Evolutionary conservation across 2,113 vertebrate species (phyloP).

Genomic region (Psettodes erumei): DNA sequence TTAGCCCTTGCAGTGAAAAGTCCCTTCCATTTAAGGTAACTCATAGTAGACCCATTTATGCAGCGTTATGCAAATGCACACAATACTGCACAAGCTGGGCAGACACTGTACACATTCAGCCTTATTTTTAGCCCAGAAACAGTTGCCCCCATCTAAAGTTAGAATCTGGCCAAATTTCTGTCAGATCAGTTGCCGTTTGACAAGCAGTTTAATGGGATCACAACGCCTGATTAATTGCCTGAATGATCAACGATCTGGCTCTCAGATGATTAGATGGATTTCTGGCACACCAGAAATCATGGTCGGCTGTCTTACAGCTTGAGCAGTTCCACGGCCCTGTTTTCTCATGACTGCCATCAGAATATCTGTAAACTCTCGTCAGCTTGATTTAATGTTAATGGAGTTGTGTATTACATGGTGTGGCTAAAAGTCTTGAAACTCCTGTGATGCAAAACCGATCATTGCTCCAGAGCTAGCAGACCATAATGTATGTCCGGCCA

Average conservation of each 20-base stretch:
- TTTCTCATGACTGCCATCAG: not conserved
- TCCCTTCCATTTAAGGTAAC: constrained; percentile 92
- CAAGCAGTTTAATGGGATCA: not conserved
- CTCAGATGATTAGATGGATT: not conserved
- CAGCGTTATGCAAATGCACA: not conserved
- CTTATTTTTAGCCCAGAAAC: not conserved
- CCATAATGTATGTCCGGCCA: not conserved
- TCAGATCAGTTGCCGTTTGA: not conserved
- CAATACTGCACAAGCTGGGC: not conserved
- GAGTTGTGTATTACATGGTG: not conserved
- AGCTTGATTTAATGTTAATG: not conserved
- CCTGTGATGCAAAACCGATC: not conserved
- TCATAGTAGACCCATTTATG: not conserved
- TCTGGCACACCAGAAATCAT: not conserved
- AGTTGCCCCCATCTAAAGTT: not conserved
- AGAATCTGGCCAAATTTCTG: not conserved
- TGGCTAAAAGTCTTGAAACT: not conserved
- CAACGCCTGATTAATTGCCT: not conserved
- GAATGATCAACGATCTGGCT: not conserved
- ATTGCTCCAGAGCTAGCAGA: not conserved
- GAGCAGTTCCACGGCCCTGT: not conserved
- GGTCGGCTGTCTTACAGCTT: not conserved
- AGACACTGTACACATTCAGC: not conserved
- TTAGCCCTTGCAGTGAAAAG: constrained; percentile 94
- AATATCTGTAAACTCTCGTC: not conserved